A percentile compares a stretch with the other conserved stretches of the same genome.
These are phyloP conservation scores for Linepithema humile DNA, from an alignment of 1,140 invertebrate genomes.

Conservation along the genomic window DNA sequence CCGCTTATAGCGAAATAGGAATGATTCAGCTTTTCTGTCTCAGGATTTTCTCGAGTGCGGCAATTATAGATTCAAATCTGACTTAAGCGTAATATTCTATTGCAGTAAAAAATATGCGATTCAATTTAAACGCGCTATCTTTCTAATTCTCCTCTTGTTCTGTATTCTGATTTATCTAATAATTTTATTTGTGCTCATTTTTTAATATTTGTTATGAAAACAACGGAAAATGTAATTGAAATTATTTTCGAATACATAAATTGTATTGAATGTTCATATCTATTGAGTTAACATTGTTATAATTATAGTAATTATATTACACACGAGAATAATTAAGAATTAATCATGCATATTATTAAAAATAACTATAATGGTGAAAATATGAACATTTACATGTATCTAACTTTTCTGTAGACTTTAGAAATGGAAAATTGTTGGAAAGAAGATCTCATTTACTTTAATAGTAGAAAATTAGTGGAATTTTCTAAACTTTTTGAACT, in stretches of 20 bases:
- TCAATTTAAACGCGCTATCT: background rate
- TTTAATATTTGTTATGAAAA: background rate
- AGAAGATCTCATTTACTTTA: background rate
- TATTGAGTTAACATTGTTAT: background rate
- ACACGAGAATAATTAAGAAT: background rate
- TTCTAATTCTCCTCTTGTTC: background rate
- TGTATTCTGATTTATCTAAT: background rate
- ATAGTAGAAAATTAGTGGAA: constrained; percentile 7
- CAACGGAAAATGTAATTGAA: background rate
- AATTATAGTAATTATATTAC: background rate
- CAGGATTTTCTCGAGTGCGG: background rate
- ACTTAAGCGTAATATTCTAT: background rate
- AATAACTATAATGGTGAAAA: background rate
- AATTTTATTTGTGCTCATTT: background rate
- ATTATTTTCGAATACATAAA: background rate
- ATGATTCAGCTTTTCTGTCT: constrained; percentile 8
- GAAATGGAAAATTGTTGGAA: background rate
- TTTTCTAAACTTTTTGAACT: background rate
- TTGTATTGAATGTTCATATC: background rate
- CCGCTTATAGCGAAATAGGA: background rate
- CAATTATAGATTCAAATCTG: constrained; percentile 13
- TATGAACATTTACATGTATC: background rate
- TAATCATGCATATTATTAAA: background rate
- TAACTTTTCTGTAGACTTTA: background rate
- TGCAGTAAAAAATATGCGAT: background rate